These are phyloP conservation scores for Linyphia triangularis DNA, from an alignment of 2,888 invertebrate species.

Conservation along the genomic window DNA sequence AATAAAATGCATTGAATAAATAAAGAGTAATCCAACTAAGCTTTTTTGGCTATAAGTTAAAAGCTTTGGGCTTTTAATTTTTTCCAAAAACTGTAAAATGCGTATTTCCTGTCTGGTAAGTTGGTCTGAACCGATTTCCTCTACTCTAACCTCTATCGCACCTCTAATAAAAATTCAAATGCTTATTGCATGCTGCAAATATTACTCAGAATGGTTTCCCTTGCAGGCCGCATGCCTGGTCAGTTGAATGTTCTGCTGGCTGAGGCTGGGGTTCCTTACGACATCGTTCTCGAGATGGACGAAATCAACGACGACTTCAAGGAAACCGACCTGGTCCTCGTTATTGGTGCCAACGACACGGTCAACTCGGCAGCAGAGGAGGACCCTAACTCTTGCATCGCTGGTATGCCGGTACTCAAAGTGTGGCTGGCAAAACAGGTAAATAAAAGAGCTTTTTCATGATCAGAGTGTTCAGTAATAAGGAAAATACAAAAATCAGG, in stretches of 20 bases:
- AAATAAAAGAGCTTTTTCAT: conserved; percentile 67
- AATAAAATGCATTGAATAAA: too few species aligned
- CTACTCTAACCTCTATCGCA: too few species aligned
- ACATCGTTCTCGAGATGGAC: conserved; percentile 92
- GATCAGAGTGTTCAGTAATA: neutral
- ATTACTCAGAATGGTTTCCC: too few species aligned
- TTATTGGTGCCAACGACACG: conserved; percentile 94
- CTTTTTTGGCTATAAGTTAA: too few species aligned
- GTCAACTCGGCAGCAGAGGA: conserved; percentile 94
- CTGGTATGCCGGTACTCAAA: conserved; percentile 93
- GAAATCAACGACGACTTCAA: conserved; percentile 93
- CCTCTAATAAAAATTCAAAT: too few species aligned
- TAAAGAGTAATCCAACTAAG: too few species aligned
- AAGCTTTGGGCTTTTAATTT: too few species aligned
- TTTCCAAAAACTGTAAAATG: too few species aligned
- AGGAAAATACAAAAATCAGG: too few species aligned
- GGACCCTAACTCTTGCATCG: conserved; percentile 93
- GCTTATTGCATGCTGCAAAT: too few species aligned
- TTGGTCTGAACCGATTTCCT: too few species aligned
- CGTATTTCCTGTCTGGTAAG: too few species aligned
- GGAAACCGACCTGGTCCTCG: conserved; percentile 90
- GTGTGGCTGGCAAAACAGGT: conserved; percentile 93
- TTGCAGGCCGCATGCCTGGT: conserved; percentile 91
- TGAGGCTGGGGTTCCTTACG: conserved; percentile 95
- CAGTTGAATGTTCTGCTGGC: conserved; percentile 94